A percentile compares a stretch with the other conserved stretches of the same genome.
phyloP scores from a whole-genome alignment of 35 echinoderm and acorn worm genomes.

The Acanthaster planci region DNA sequence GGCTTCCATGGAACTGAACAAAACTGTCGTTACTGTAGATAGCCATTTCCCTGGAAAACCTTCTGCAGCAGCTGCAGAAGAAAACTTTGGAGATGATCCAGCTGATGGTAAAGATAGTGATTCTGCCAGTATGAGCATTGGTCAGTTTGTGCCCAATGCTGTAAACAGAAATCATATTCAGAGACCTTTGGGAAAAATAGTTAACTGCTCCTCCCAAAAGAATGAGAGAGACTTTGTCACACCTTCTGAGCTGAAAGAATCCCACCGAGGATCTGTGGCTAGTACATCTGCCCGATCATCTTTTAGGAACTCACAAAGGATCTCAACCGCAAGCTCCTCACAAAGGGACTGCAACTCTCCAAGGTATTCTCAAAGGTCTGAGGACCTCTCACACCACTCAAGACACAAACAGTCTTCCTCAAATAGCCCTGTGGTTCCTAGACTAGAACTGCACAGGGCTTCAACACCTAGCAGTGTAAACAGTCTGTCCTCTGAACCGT shows the following conservation, averaged over 20 bases:
- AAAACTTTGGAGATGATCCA: slow-evolving; percentile 42
- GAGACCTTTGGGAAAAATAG: not conserved
- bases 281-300: not conserved
- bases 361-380: not conserved
- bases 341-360: not conserved
- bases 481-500: slow-evolving; percentile 30
- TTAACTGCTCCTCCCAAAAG: not conserved
- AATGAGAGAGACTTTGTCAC: not conserved
- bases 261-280: not conserved
- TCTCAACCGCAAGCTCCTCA: not conserved
- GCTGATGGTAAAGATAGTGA: slow-evolving; percentile 31
- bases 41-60: slow-evolving; percentile 12
- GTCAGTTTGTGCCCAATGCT: slow-evolving; percentile 56
- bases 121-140: slow-evolving; percentile 58
- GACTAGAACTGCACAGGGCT: slow-evolving; percentile 22
- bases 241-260: not conserved
- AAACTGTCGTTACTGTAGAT: slow-evolving; percentile 31
- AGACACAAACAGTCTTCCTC: not conserved
- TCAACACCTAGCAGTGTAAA: slow-evolving; percentile 27
- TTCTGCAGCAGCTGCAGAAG: slow-evolving; percentile 28
- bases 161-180: slow-evolving; percentile 36
- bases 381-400: not conserved
- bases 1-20: slow-evolving; percentile 33
- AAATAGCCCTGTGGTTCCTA: not conserved
- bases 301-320: not conserved